Conservation (phyloP, 2,888 invertebrate genomes). For the Ethmia dodecea region DNA sequence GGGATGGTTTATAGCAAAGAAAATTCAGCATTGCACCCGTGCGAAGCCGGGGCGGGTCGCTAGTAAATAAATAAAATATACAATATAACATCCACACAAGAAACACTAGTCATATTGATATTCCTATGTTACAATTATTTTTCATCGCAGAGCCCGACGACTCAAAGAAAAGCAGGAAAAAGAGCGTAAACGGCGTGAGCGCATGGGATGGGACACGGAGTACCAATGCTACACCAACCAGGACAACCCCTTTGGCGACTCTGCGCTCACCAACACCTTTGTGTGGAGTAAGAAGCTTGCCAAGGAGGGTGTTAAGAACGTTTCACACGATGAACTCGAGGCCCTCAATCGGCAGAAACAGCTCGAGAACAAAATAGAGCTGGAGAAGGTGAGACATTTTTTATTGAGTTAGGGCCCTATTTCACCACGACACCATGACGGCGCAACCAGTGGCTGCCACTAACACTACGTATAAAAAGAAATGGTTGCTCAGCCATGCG, state of each 20-base stretch:
- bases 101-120: too few species aligned
- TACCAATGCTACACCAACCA: conserved; percentile 98
- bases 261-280: conserved; percentile 95
- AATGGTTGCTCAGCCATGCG: too few species aligned
- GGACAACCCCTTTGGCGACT: conserved; percentile 99
- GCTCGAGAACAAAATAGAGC: conserved; percentile 92
- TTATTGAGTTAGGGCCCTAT: neutral
- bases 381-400: conserved; percentile 84
- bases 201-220: conserved; percentile 99
- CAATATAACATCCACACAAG: too few species aligned
- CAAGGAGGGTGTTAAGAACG: conserved; percentile 91
- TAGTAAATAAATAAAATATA: too few species aligned
- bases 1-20: too few species aligned
- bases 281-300: conserved; percentile 98
- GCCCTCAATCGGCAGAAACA: conserved; percentile 90
- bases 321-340: conserved; percentile 88
- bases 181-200: conserved; percentile 89
- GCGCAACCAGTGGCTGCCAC: too few species aligned
- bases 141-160: conserved; percentile 76
- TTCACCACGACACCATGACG: too few species aligned
- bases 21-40: too few species aligned
- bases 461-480: too few species aligned
- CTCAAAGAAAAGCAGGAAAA: conserved; percentile 94
- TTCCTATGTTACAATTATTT: too few species aligned
- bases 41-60: too few species aligned